phyloP scores from a whole-genome alignment of 2,888 invertebrate species.

The Eristalis tenax region DNA sequence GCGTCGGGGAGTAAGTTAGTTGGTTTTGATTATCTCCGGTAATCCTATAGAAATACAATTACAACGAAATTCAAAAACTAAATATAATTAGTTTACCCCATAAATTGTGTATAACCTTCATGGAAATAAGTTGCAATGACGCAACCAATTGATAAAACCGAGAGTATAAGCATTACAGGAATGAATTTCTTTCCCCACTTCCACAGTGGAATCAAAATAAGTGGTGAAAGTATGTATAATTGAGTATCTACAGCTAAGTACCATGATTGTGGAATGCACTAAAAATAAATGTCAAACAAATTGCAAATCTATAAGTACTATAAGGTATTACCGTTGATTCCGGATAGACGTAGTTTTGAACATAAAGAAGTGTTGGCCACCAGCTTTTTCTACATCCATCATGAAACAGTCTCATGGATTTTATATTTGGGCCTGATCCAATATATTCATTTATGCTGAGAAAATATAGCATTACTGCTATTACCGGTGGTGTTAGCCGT shows the following conservation, averaged over 20 bases:
- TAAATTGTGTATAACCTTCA: conserved; percentile 77
- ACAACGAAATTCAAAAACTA: conserved; percentile 29
- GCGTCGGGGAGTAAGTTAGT: conserved; percentile 79
- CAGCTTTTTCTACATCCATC: conserved; percentile 79
- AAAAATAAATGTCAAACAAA: conserved; percentile 14
- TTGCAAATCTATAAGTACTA: background rate
- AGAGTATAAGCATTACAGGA: conserved; percentile 75
- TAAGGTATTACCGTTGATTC: conserved; percentile 76
- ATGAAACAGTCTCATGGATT: conserved; percentile 75
- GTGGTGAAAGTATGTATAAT: conserved; percentile 83
- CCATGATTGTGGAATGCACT: conserved; percentile 84
- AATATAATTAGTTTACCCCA: conserved; percentile 73
- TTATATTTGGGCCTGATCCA: conserved; percentile 83
- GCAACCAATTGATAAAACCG: conserved; percentile 77
- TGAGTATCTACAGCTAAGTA: conserved; percentile 84
- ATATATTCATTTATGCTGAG: conserved; percentile 82
- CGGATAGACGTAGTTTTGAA: conserved; percentile 81
- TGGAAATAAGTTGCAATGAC: conserved; percentile 77
- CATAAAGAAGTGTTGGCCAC: conserved; percentile 82
- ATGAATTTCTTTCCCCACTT: conserved; percentile 80
- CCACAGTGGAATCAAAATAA: conserved; percentile 82
- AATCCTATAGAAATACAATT: conserved; percentile 31
- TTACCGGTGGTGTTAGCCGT: conserved; percentile 83
- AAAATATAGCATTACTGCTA: conserved; percentile 82
- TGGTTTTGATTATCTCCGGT: conserved; percentile 76